Base-by-base conservation (phyloP, 92 coral and sea anemone genomes). In the Blastomussa wellsi region DNA sequence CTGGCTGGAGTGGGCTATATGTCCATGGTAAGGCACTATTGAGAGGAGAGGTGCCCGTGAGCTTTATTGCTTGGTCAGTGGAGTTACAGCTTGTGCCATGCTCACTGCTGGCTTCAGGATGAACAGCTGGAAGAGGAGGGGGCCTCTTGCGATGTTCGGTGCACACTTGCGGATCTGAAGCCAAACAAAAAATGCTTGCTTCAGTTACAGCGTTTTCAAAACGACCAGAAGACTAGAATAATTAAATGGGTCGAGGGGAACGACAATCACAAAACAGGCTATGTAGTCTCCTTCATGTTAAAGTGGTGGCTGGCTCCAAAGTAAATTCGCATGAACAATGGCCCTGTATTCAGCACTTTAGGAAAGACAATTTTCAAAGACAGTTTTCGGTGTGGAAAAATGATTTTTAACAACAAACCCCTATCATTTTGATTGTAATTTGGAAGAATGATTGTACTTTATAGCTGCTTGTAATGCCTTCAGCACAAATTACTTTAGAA, bases 11-110 rank as follows among this genome's bases (percentile, higher is more conserved):
- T 17, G 98, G 93, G 83, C 92, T 91, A 86, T 93, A 92, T 3
- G 81, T 94, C 98, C 98, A 94, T 29, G 98, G 98, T 81, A 94
- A 74, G 12, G 93, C 93, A 52, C 98, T 94, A 94, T 94, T 94
- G 76, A 94, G 86, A 33, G 98, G 98, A 55, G 98, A 94, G 2
- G 98, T 93, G 76, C 98, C 98, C n/a, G 98, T 93, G 33, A 94
- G 95, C 88, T 92, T 92, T 80, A 94, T 80, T 24, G 91, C 93
- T 74, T 87, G 95, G 81, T 88, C 90, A 82, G 92, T 71, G 48
- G 95, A 62, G 79, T 90, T 92, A 79, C 83, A 92, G 80, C 89
- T 77, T 44, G 83, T 47, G 84, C 71, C 83, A 76, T 57, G 82
- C 52, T 83, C 87, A 83, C 28, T 83, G 47, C 37, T 4, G 55